Conservation (phyloP, 2,888 invertebrate species). For the Synanthedon myopaeformis region DNA sequence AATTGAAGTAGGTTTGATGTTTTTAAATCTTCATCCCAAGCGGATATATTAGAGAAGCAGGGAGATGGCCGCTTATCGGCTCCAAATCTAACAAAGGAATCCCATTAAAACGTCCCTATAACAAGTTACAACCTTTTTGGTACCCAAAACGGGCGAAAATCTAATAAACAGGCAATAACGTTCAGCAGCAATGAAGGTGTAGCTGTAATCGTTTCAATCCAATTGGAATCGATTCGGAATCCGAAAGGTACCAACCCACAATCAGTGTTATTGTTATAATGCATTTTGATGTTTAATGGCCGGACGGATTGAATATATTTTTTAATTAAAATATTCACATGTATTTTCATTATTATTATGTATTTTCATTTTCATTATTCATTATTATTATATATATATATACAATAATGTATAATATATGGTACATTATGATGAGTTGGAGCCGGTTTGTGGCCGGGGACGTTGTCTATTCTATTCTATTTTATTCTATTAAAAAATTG, state of each 20-base stretch:
- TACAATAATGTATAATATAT: too few relatives aligned
- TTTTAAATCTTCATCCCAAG: too few relatives aligned
- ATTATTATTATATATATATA: too few relatives aligned
- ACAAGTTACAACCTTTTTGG: conserved; percentile 24
- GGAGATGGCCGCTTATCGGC: background rate
- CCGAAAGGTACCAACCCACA: conserved; percentile 18
- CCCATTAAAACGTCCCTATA: conserved; percentile 25
- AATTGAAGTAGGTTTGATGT: too few relatives aligned
- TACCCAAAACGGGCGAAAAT: conserved; percentile 19
- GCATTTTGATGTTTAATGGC: background rate
- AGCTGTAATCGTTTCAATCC: conserved; percentile 42
- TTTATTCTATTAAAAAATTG: too few relatives aligned
- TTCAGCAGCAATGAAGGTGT: conserved; percentile 37
- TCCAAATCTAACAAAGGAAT: background rate
- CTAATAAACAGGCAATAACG: conserved; percentile 51
- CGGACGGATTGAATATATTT: background rate
- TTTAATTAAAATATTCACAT: too few relatives aligned
- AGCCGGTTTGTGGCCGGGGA: too few relatives aligned
- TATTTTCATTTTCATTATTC: too few relatives aligned
- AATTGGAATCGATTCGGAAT: conserved; percentile 38
- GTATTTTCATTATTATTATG: too few relatives aligned
- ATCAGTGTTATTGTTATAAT: background rate
- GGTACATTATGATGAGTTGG: too few relatives aligned
- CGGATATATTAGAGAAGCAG: background rate
- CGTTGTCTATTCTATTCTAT: too few relatives aligned